Evolutionary conservation across 2,888 invertebrate species (phyloP).

Genomic region (Nymphalis urticae): DNA sequence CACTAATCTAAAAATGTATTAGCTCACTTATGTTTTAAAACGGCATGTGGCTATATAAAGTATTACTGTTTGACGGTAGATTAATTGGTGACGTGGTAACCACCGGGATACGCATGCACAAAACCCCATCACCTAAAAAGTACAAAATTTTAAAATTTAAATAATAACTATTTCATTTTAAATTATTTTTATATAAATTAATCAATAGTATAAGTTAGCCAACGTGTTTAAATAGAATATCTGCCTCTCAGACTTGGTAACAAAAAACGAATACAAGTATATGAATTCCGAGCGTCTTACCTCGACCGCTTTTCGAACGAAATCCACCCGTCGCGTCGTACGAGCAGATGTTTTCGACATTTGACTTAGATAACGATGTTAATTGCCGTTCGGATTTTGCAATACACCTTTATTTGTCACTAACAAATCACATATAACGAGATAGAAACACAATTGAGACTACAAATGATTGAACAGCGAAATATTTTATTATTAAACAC

Average conservation of each 20-base stretch:
- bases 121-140: too few relatives aligned
- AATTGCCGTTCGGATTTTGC: slow-evolving; percentile 27
- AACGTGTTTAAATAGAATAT: slow-evolving; percentile 6
- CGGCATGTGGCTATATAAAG: too few relatives aligned
- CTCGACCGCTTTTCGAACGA: slow-evolving; percentile 33
- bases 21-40: too few relatives aligned
- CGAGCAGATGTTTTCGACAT: slow-evolving; percentile 37
- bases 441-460: slow-evolving; percentile 1
- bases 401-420: slow-evolving; percentile 25
- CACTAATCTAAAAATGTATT: too few relatives aligned
- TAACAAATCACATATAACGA: slow-evolving; percentile 6
- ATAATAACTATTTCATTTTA: too few relatives aligned
- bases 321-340: slow-evolving; percentile 4
- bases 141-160: too few relatives aligned
- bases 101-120: too few relatives aligned
- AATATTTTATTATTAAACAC: too few relatives aligned
- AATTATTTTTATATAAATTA: slow-evolving; percentile 1
- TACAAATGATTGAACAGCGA: too few relatives aligned
- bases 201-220: background rate
- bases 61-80: too few relatives aligned
- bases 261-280: slow-evolving; percentile 16
- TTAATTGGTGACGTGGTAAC: too few relatives aligned
- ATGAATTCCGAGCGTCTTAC: slow-evolving; percentile 21
- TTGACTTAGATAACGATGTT: slow-evolving; percentile 50
- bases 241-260: slow-evolving; percentile 6